Percentiles rank a stretch among this genome's conserved stretches.
phyloP scores from a whole-genome alignment of 2,113 vertebrate genomes.

The Neomonachus schauinslandi region DNA sequence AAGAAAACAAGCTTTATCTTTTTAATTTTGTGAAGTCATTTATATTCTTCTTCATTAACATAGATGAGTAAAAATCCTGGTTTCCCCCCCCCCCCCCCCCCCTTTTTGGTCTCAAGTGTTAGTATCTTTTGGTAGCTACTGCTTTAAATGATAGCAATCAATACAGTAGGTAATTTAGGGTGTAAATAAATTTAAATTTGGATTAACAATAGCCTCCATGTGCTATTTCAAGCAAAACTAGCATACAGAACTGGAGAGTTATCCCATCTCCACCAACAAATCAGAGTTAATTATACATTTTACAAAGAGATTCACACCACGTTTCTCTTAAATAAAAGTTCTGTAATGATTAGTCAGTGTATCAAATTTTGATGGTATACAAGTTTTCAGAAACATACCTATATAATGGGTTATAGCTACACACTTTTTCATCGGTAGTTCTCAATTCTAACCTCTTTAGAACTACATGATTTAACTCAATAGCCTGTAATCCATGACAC shows the following conservation, averaged over 20 bases:
- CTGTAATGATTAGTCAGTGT: conserved; percentile 40
- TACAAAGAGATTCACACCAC: conserved; percentile 36
- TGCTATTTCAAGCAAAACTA: conserved; percentile 58
- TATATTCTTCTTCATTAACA: conserved; percentile 29
- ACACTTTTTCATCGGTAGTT: background rate
- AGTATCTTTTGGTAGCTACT: background rate
- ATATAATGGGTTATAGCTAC: background rate
- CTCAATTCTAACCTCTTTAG: conserved; percentile 23
- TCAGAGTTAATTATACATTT: conserved; percentile 17
- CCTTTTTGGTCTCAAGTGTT: background rate
- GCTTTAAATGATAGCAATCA: conserved; percentile 47
- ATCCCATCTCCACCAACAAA: background rate
- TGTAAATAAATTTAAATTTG: conserved; percentile 20
- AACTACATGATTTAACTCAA: background rate
- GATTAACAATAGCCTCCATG: background rate
- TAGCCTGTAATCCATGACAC: background rate
- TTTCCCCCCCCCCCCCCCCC: too few relatives aligned
- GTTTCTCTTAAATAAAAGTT: conserved; percentile 56
- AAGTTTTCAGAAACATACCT: conserved; percentile 56
- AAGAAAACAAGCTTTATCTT: conserved; percentile 35
- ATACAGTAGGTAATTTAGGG: background rate
- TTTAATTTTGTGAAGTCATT: conserved; percentile 44
- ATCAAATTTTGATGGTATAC: conserved; percentile 47
- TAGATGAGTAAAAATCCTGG: background rate
- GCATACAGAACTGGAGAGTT: conserved; percentile 19